Percentiles rank a stretch among this genome's conserved stretches.
These are phyloP conservation scores for Aphaenogaster ashmeadi DNA, from an alignment of 1,140 invertebrate species.

Conservation along the genomic window DNA sequence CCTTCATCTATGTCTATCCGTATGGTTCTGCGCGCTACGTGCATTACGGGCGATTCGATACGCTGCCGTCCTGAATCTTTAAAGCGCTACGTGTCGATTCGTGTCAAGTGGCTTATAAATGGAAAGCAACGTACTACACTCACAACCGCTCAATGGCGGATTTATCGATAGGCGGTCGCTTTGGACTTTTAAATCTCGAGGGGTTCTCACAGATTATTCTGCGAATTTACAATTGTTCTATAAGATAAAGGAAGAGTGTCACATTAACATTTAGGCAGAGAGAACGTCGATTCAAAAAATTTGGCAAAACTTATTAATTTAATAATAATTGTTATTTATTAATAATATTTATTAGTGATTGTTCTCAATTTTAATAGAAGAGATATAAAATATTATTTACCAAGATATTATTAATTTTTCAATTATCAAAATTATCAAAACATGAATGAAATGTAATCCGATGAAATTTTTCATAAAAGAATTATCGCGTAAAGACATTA, in stretches of 20 bases:
- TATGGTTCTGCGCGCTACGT: conserved; percentile 19
- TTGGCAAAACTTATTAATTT: too few species aligned
- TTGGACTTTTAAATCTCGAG: conserved; percentile 20
- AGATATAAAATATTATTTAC: neutral
- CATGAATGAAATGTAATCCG: neutral
- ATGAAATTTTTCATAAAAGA: neutral
- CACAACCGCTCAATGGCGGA: conserved; percentile 17
- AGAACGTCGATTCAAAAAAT: neutral
- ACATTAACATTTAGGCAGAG: neutral
- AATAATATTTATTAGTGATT: neutral
- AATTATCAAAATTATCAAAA: conserved; percentile 27
- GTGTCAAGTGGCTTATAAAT: conserved; percentile 60
- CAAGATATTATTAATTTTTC: neutral
- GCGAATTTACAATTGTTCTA: conserved; percentile 5
- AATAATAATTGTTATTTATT: too few species aligned
- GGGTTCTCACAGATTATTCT: conserved; percentile 3
- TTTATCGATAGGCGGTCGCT: conserved; percentile 45
- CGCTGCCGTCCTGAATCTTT: conserved; percentile 49
- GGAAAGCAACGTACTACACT: conserved; percentile 46
- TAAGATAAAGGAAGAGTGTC: neutral
- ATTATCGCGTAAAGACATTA: neutral
- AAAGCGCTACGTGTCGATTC: conserved; percentile 54
- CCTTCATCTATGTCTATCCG: neutral
- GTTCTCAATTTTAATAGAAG: neutral
- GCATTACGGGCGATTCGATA: conserved; percentile 38